A percentile compares a stretch with the other conserved stretches of the same genome.
These are phyloP conservation scores for Oenanthe oenanthe DNA, from an alignment of 2,113 vertebrate genomes.

Conservation along the genomic window DNA sequence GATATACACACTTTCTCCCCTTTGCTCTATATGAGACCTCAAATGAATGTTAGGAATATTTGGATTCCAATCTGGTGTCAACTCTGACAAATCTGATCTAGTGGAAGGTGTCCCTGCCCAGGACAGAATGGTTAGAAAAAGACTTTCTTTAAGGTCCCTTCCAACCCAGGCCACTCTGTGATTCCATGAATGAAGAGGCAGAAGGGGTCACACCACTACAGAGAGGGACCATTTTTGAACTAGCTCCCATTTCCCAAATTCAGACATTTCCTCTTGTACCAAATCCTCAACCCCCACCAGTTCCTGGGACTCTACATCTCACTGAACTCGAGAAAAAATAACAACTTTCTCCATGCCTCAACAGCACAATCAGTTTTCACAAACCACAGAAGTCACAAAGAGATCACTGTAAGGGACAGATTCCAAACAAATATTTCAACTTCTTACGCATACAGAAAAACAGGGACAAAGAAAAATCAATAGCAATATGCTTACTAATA, in stretches of 20 bases:
- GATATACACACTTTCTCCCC: not conserved
- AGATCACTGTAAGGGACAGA: conserved; percentile 5
- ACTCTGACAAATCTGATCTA: not conserved
- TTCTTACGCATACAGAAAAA: not conserved
- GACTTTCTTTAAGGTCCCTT: not conserved
- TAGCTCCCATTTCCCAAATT: not conserved
- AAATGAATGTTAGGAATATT: not conserved
- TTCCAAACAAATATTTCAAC: conserved; percentile 28
- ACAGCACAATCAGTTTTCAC: not conserved
- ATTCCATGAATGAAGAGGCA: not conserved
- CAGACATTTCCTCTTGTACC: not conserved
- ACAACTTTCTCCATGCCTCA: not conserved
- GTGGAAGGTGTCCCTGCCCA: not conserved
- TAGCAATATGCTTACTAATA: conserved; percentile 57
- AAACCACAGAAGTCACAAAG: not conserved
- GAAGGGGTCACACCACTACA: not conserved
- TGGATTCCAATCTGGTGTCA: not conserved
- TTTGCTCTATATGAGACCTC: not conserved
- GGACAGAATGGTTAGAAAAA: not conserved
- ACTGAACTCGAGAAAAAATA: not conserved
- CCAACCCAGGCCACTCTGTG: not conserved
- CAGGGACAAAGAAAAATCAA: conserved; percentile 44
- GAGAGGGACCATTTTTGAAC: fast-evolving
- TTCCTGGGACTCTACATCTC: not conserved
- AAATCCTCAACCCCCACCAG: not conserved